Base-by-base conservation (phyloP, 2,113 vertebrate species). In the Vulpes vulpes region DNA sequence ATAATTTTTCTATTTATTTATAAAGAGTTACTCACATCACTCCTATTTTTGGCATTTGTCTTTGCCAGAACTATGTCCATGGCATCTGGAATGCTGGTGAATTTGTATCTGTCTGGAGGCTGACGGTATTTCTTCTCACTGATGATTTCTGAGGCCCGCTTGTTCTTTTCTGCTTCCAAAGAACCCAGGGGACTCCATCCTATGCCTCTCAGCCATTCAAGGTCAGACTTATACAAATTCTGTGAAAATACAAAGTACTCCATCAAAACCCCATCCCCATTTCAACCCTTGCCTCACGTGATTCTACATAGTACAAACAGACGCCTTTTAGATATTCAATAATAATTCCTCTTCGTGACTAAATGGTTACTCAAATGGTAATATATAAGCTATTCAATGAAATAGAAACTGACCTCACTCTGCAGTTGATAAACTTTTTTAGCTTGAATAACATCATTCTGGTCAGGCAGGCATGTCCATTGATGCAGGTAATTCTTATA, bases 401-500 rank as follows among this genome's bases (percentile, higher is more conserved):
- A 79, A 81, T 19, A 91, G 73, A 86, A 35, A 87, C 93, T 98
- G 92, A 99, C 99, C 79, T 99, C 99, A 83, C 99, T 99, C 96
- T 99, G 99, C 0, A 99, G 96, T 2, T 99, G 99, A 25, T 99
- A 99, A 2, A 97, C 98, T 87, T 99, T 99, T 81, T 99, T 99
- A 38, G 99, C 99, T 93, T 99, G 99, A 0, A 99, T 98, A 2
- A 99, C 99, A 1, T 99, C 99, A 0, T 67, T 99, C 97, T 99
- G 99, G 96, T 99, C 99, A 0, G 99, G 99, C 35, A 99, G 98
- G 11, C 99, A 99, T 0, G 99, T 99, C 99, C 99, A 99, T 17
- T 99, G 97, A 38, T 99, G 99, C 73, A 99, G 82, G n/a, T 88
- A 83, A 32, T 98, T 99, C 73, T 98, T 99, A 43, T 99, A 99